phyloP scores from a whole-genome alignment of 2,113 vertebrate genomes.

The Myanophis thanlyinensis region DNA sequence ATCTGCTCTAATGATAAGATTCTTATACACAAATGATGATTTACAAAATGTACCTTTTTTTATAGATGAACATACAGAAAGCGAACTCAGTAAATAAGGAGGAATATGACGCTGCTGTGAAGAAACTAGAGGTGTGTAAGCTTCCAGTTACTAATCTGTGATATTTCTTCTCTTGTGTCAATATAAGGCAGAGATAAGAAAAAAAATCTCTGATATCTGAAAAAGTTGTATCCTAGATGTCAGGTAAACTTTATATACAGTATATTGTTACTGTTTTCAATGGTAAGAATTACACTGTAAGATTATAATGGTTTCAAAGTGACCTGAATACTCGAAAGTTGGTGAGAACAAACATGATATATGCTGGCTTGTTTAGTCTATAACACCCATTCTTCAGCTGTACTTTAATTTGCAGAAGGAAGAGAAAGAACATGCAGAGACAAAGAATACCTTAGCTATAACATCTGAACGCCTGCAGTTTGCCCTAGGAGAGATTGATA shows the following conservation, averaged over 20 bases:
- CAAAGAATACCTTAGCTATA: constrained; percentile 58
- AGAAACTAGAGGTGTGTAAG: constrained; percentile 55
- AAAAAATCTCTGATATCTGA: background rate
- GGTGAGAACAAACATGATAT: background rate
- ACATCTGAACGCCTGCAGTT: constrained; percentile 67
- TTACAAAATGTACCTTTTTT: background rate
- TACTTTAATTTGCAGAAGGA: constrained; percentile 57
- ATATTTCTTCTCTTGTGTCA: background rate
- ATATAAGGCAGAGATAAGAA: background rate
- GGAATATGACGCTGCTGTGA: constrained; percentile 59
- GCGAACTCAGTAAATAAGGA: constrained; percentile 63
- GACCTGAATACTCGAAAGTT: background rate
- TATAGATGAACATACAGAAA: constrained; percentile 61
- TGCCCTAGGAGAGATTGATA: constrained; percentile 64
- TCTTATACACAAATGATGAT: background rate
- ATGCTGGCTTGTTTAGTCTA: background rate
- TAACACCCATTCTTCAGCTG: background rate
- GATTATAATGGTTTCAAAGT: background rate
- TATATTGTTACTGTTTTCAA: background rate
- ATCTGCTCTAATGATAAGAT: background rate
- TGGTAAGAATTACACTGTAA: background rate
- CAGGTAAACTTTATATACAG: background rate
- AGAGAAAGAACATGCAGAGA: constrained; percentile 62
- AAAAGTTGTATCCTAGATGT: background rate
- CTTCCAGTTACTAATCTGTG: background rate